Evolutionary conservation across 2,888 invertebrate genomes (phyloP).

Genomic region (Sarcophaga caerulescens): DNA sequence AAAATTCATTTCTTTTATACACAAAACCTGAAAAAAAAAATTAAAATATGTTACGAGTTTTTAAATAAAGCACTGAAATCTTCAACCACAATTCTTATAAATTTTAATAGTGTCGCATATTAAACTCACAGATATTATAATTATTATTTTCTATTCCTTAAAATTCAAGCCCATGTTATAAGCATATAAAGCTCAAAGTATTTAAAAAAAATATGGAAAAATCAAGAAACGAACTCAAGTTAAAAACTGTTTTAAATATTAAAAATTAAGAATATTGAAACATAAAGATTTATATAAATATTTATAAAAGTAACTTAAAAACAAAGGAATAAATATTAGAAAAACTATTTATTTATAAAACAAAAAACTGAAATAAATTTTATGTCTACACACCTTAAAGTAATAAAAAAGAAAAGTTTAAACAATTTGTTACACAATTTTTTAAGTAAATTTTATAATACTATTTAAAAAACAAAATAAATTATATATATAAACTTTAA

Average conservation of each 20-base stretch:
- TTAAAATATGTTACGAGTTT: too few relatives aligned
- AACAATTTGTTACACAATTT: constrained; percentile 40
- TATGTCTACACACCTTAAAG: constrained; percentile 45
- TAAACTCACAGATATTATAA: neutral
- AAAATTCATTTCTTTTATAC: neutral
- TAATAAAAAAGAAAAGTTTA: neutral
- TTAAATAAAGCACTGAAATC: neutral
- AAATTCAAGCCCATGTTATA: neutral
- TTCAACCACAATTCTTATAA: neutral
- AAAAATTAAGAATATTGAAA: constrained; percentile 14
- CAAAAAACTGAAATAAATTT: neutral
- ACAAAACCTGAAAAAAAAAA: neutral
- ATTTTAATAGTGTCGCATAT: constrained; percentile 26
- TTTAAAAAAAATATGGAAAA: constrained; percentile 12
- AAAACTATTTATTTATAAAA: neutral
- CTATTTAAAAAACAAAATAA: constrained; percentile 17
- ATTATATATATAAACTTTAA: constrained; percentile 18
- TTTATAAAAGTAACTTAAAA: constrained; percentile 32
- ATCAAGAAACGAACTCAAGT: constrained; percentile 67
- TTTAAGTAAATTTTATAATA: constrained; percentile 40
- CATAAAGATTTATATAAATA: constrained; percentile 25
- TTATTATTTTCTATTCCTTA: neutral
- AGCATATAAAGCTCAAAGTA: constrained; percentile 47
- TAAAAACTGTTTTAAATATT: constrained; percentile 60
- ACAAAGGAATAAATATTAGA: neutral